phyloP scores from a whole-genome alignment of 2,113 vertebrate species.

The Brachypodius melanocephalos region DNA sequence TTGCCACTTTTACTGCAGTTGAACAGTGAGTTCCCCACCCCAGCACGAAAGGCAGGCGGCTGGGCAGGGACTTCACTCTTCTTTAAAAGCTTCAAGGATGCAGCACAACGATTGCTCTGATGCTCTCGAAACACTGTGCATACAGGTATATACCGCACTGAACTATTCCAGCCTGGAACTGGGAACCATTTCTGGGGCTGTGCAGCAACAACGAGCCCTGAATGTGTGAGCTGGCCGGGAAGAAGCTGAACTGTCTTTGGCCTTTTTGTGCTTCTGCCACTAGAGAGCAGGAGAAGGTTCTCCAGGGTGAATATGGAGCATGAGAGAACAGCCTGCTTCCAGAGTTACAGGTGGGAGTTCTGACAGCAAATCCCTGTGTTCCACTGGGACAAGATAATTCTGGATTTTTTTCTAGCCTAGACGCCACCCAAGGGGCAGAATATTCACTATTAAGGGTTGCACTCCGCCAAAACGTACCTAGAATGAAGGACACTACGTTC shows the following conservation, averaged over 20 bases:
- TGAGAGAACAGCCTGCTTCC: not conserved
- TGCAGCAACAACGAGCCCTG: rapidly evolving
- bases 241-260: not conserved
- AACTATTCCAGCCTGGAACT: not conserved
- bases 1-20: not conserved
- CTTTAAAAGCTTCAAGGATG: not conserved
- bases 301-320: not conserved
- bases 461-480: not conserved
- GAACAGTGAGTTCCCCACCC: not conserved
- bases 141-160: not conserved
- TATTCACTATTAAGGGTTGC: not conserved
- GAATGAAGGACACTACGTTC: not conserved
- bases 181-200: not conserved
- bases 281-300: constrained; percentile 48
- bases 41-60: not conserved
- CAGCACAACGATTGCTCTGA: not conserved
- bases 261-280: constrained; percentile 3
- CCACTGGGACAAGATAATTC: not conserved
- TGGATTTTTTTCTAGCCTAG: not conserved
- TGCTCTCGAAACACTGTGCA: not conserved
- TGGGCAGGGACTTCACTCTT: not conserved
- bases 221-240: not conserved
- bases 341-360: not conserved
- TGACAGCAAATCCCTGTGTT: not conserved
- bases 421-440: not conserved